These are phyloP conservation scores for Harpalus rubripes DNA, from an alignment of 2,888 invertebrate species.

Conservation along the genomic window DNA sequence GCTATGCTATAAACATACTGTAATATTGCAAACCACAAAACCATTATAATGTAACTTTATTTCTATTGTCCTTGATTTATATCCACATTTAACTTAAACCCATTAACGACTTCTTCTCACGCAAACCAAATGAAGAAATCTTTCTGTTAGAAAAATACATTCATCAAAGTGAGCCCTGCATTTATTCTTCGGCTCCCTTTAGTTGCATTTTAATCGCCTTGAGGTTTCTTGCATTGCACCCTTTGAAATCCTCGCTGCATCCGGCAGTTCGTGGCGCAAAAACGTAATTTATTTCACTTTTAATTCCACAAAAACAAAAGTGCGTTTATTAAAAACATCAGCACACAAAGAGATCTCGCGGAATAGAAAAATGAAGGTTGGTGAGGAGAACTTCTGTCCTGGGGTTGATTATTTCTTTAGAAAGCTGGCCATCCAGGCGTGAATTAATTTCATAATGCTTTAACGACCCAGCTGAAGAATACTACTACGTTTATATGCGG, in stretches of 20 bases:
- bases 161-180: constrained; percentile 9
- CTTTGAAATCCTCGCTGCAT: constrained; percentile 33
- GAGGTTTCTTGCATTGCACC: constrained; percentile 14
- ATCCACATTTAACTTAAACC: constrained; percentile 11
- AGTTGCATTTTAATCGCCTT: constrained; percentile 24
- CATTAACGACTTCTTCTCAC: neutral
- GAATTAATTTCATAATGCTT: constrained; percentile 60
- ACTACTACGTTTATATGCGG: constrained; percentile 39
- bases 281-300: constrained; percentile 43
- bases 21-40: neutral
- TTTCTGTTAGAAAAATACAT: constrained; percentile 9
- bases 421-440: constrained; percentile 33
- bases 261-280: constrained; percentile 20
- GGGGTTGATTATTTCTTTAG: constrained; percentile 50
- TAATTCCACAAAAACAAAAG: constrained; percentile 38
- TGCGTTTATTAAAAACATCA: constrained; percentile 49
- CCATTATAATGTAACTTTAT: neutral
- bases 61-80: neutral
- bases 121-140: constrained; percentile 9
- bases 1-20: too few species aligned
- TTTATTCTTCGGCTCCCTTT: constrained; percentile 9
- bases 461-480: constrained; percentile 36
- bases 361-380: constrained; percentile 30
- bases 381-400: constrained; percentile 1
- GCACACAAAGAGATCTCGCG: constrained; percentile 20